phyloP scores from a whole-genome alignment of 2,113 vertebrate species.

The Notiomystis cincta region DNA sequence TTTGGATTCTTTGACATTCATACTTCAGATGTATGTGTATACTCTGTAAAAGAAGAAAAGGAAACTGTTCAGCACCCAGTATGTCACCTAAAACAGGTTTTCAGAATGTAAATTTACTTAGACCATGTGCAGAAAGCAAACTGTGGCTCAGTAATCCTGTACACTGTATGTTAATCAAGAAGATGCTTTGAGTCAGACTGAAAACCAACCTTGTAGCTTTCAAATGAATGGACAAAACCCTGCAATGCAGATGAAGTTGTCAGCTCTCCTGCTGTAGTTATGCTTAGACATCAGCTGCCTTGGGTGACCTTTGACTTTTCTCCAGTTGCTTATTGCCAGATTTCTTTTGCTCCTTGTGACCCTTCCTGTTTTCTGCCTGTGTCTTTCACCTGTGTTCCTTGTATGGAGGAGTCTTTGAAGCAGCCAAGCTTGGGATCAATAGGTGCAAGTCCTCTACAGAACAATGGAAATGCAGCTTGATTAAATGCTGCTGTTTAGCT shows the following conservation, averaged over 20 bases:
- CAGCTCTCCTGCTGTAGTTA: slow-evolving; percentile 60
- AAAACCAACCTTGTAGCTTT: background rate
- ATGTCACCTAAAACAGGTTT: background rate
- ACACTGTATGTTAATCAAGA: background rate
- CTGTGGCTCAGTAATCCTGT: background rate
- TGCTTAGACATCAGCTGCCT: slow-evolving; percentile 74
- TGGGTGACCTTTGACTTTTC: slow-evolving; percentile 67
- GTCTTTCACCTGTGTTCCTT: slow-evolving; percentile 74
- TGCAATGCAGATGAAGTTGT: background rate
- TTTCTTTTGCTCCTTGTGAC: slow-evolving; percentile 67
- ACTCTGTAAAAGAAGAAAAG: background rate
- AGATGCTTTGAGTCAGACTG: background rate
- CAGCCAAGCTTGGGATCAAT: slow-evolving; percentile 63
- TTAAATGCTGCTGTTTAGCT: slow-evolving; percentile 58
- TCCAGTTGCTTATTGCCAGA: slow-evolving; percentile 57
- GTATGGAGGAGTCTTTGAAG: background rate
- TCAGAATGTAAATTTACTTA: background rate
- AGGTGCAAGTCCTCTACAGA: slow-evolving; percentile 6
- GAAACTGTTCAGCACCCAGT: background rate
- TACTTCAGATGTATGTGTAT: background rate
- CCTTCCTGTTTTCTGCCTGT: slow-evolving; percentile 46
- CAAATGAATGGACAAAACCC: background rate
- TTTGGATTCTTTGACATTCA: background rate
- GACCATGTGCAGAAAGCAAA: background rate
- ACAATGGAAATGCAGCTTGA: slow-evolving; percentile 35